A percentile compares a stretch with the other conserved stretches of the same genome.
These are phyloP conservation scores for Rhyacichthys aspro DNA, from an alignment of 2,797 vertebrate genomes.

Conservation along the genomic window DNA sequence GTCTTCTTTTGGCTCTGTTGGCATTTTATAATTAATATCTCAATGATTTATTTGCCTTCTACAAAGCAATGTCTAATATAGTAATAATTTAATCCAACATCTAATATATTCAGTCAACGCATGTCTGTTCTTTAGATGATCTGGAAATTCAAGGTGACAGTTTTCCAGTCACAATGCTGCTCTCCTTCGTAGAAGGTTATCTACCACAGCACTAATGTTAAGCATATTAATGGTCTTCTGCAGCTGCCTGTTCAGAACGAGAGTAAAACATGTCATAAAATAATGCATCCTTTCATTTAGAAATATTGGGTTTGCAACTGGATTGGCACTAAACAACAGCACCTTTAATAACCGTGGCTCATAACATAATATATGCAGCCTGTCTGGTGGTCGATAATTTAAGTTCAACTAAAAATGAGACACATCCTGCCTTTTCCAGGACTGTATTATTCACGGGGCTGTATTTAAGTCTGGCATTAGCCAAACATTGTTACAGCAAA, in stretches of 20 bases:
- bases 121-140: constrained; percentile 8
- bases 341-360: too few relatives aligned
- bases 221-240: constrained; percentile 5
- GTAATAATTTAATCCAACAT: too few relatives aligned
- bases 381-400: too few relatives aligned
- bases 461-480: too few relatives aligned
- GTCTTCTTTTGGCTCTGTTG: background rate
- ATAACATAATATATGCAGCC: too few relatives aligned
- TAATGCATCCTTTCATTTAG: background rate
- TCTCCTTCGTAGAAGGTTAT: constrained; percentile 9
- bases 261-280: background rate
- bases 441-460: too few relatives aligned
- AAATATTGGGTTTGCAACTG: background rate
- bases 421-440: too few relatives aligned
- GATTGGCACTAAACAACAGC: too few relatives aligned
- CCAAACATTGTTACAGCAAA: too few relatives aligned
- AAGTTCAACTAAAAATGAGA: too few relatives aligned
- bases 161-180: background rate
- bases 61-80: background rate
- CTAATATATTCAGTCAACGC: background rate
- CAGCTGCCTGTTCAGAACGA: background rate
- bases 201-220: constrained; percentile 4
- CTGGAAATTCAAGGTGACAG: constrained; percentile 7
- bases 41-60: constrained; percentile 7
- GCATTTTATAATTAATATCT: background rate